Base-by-base conservation (phyloP, 2,888 invertebrate genomes). In the Lycaena phlaeas region DNA sequence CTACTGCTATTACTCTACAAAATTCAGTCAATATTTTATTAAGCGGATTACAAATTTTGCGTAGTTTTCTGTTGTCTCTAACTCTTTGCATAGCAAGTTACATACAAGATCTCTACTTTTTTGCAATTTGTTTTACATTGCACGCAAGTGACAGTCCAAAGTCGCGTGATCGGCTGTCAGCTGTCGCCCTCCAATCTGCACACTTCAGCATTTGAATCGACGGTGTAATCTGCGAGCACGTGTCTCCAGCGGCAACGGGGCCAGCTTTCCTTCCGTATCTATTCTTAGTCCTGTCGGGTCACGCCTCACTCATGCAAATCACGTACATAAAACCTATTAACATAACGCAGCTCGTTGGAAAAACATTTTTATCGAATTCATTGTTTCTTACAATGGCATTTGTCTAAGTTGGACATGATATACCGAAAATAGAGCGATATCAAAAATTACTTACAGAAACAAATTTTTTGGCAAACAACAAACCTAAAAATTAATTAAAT, bases 261-360 rank as follows among this genome's bases (percentile, higher is more conserved):
- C 57, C 64, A 67, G 70, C 76, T 79, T 78, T 79, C 78, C 75
- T 82, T 82, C 82, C 79, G 79, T 67, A 69, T 79, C 71, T 79
- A 79, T 81, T 81, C 70, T 73, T 56, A 66, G 68, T 65, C 68
- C 69, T 64, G 61, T 48, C 69, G 57, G 75, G 75, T 73, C 75
- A 75, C 68, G 70, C 63, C 61, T 66, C 61, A 57, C 65, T 63
- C 63, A 78, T 73, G 73, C 75, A 69, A 71, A 73, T 70, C 68
- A 71, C 68, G 67, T 70, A 63, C 56, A 70, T 70, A 72, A 70
- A 66, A 55, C 55, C 66, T 59, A 78, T 75, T 74, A 70, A 62
- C 69, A 75, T 71, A 65, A 52, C 45, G 54, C 52, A 54, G 49
- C 54, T 60, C 54, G 55, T 52, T 51, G 48, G 52, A 51, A 38